Evolutionary conservation across 2,888 invertebrate genomes (phyloP).

Genomic region (Leptogaster cylindrica): DNA sequence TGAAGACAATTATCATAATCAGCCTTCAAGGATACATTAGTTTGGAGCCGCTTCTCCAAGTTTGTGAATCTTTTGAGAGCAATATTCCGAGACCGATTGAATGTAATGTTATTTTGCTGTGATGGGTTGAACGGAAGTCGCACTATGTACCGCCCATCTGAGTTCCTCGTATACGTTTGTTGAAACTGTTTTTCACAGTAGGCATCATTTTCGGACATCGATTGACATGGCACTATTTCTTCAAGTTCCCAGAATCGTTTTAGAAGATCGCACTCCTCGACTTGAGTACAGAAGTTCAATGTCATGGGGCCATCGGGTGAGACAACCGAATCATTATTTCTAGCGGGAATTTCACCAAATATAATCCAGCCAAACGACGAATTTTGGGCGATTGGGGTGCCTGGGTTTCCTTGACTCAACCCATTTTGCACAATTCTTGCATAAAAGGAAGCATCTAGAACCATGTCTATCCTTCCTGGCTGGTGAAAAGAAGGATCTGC

Average conservation of each 20-base stretch:
- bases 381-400: too few species aligned
- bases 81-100: not conserved
- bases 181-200: not conserved
- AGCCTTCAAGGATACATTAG: not conserved
- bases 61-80: not conserved
- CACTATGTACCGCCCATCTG: not conserved
- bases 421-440: conserved; percentile 1
- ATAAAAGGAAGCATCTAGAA: not conserved
- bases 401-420: not conserved
- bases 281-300: not conserved
- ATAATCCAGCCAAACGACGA: not conserved
- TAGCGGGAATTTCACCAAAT: not conserved
- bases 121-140: not conserved
- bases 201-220: accelerated
- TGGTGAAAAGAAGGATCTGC: not conserved
- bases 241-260: not conserved
- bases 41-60: not conserved
- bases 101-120: accelerated
- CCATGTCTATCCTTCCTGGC: not conserved
- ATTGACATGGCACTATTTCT: not conserved
- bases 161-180: not conserved
- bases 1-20: too few species aligned
- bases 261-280: not conserved
- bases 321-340: not conserved
- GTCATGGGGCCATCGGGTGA: not conserved